Evolutionary conservation across 2,797 vertebrate genomes (phyloP).

Genomic region (Galago senegalensis): DNA sequence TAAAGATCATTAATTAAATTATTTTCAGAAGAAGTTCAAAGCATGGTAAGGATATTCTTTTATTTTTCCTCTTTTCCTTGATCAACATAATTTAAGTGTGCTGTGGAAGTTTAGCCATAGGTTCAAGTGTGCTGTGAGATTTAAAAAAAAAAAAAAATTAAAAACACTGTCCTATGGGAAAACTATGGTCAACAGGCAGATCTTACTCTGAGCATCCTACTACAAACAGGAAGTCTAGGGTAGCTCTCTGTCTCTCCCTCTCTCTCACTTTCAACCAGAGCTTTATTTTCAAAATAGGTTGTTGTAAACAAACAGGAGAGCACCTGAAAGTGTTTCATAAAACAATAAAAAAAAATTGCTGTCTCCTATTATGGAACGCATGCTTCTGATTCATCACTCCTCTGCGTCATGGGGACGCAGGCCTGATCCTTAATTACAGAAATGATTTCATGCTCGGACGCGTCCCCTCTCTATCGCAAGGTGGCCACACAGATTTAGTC

Average conservation of each 20-base stretch:
- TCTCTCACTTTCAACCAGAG: neutral
- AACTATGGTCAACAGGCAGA: neutral
- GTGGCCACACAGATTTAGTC: neutral
- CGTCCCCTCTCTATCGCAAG: neutral
- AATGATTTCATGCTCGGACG: accelerated
- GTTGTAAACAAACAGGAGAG: neutral
- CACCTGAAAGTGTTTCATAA: neutral
- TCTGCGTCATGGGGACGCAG: neutral
- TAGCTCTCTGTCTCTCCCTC: neutral
- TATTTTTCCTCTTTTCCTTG: too few relatives aligned
- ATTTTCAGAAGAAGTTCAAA: too few relatives aligned
- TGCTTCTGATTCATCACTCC: neutral
- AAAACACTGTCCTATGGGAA: too few relatives aligned
- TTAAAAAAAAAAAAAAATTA: too few relatives aligned
- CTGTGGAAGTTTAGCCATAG: too few relatives aligned
- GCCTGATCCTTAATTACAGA: neutral
- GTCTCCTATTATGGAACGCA: neutral
- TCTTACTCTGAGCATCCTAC: neutral
- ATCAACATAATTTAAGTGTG: too few relatives aligned
- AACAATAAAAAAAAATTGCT: neutral
- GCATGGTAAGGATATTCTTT: too few relatives aligned
- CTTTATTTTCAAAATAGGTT: neutral
- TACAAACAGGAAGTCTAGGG: neutral
- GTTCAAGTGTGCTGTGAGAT: too few relatives aligned
- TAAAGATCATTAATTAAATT: too few relatives aligned